These are phyloP conservation scores for Diplazon laetatorius DNA, from an alignment of 2,888 invertebrate species.

Conservation along the genomic window DNA sequence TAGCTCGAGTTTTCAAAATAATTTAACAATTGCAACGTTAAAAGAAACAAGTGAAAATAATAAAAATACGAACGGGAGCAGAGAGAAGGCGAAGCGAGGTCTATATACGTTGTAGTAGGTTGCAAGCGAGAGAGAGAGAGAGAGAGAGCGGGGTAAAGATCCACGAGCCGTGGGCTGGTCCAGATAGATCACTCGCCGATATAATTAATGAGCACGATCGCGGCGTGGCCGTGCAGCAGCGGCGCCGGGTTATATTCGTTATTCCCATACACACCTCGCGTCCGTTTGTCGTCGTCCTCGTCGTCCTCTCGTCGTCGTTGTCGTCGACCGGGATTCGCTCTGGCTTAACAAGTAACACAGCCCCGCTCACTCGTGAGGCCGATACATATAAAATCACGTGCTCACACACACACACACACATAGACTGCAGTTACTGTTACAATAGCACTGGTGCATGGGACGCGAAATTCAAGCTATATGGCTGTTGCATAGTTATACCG, in stretches of 20 bases:
- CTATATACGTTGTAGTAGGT: conserved; percentile 7
- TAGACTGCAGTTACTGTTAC: background rate
- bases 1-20: background rate
- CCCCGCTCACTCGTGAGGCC: conserved; percentile 53
- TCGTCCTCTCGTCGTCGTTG: conserved; percentile 27
- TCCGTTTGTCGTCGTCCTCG: conserved; percentile 35
- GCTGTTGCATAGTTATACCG: conserved; percentile 40
- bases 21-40: no score
- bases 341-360: conserved; percentile 74
- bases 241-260: conserved; percentile 58
- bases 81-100: conserved; percentile 9
- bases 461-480: conserved; percentile 12
- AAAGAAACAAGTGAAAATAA: conserved; percentile 9
- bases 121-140: conserved; percentile 8
- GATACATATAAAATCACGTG: background rate
- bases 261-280: conserved; percentile 80
- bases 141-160: conserved; percentile 36
- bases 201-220: conserved; percentile 79
- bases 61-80: background rate
- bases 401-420: no score
- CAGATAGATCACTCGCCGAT: conserved; percentile 79
- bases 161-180: conserved; percentile 71
- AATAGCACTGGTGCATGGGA: conserved; percentile 31
- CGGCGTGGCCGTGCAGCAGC: conserved; percentile 59
- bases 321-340: conserved; percentile 64